These are phyloP conservation scores for Colaptes auratus DNA, from an alignment of 2,113 vertebrate species.

Conservation along the genomic window DNA sequence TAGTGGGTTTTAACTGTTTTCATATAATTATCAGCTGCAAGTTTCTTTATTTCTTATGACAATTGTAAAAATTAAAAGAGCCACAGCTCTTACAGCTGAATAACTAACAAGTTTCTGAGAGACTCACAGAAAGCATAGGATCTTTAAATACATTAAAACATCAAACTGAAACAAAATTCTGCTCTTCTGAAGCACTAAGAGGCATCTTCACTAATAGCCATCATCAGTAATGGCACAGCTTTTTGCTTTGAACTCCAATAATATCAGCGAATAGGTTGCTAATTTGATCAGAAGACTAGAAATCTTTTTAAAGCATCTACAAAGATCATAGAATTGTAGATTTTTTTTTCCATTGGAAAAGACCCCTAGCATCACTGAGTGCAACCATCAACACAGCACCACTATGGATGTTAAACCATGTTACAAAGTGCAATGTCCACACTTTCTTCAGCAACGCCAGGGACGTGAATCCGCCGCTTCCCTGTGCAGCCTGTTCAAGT, in stretches of 20 bases:
- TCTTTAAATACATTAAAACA: not conserved
- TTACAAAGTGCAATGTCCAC: too few species aligned
- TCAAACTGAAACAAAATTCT: not conserved
- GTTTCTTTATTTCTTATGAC: not conserved
- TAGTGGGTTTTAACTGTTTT: not conserved
- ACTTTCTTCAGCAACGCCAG: too few species aligned
- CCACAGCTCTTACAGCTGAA: not conserved
- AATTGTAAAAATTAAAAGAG: conserved; percentile 2
- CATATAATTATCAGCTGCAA: not conserved
- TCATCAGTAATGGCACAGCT: not conserved
- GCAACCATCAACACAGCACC: too few species aligned
- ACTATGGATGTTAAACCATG: too few species aligned
- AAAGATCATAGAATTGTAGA: not conserved
- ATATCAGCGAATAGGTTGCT: not conserved
- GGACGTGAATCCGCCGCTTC: too few species aligned
- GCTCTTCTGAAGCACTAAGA: not conserved
- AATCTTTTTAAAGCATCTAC: not conserved
- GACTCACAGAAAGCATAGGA: not conserved
- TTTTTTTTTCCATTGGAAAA: too few species aligned
- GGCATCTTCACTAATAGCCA: not conserved
- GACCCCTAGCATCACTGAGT: too few species aligned
- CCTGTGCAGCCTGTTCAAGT: too few species aligned
- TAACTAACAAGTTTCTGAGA: not conserved
- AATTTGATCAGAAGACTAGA: not conserved
- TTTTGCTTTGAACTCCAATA: not conserved